A percentile compares a stretch with the other conserved stretches of the same genome.
These are phyloP conservation scores for Rhinogobius similis DNA, from an alignment of 2,113 vertebrate genomes.

Conservation along the genomic window DNA sequence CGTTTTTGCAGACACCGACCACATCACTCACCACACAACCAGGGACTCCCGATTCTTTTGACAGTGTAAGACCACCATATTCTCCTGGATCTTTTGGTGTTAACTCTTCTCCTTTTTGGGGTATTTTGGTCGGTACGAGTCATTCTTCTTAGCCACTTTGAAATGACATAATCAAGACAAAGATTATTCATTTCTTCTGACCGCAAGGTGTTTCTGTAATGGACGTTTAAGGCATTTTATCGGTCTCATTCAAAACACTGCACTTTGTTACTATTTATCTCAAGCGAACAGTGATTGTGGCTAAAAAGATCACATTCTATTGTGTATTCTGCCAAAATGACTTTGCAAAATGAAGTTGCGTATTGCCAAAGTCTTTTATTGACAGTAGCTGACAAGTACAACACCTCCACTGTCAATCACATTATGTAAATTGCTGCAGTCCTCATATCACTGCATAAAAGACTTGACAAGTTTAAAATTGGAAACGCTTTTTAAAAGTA, in stretches of 20 bases:
- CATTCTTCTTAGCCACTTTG: constrained; percentile 29
- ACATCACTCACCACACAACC: constrained; percentile 51
- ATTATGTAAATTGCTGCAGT: constrained; percentile 18
- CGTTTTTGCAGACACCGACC: constrained; percentile 72
- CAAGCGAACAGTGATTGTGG: not conserved
- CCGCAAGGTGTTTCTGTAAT: not conserved
- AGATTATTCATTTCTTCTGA: constrained; percentile 49
- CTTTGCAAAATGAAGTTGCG: not conserved
- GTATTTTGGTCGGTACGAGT: constrained; percentile 38
- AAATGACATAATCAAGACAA: constrained; percentile 44
- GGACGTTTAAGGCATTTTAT: too few species aligned
- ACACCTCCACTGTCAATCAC: constrained; percentile 30
- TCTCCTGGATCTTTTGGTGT: constrained; percentile 48
- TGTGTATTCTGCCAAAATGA: constrained; percentile 1
- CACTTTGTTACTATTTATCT: constrained; percentile 1
- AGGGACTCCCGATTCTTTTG: constrained; percentile 65
- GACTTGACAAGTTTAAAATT: constrained; percentile 35
- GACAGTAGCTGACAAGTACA: constrained; percentile 23
- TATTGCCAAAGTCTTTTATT: constrained; percentile 15
- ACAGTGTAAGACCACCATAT: constrained; percentile 73
- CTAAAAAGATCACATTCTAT: not conserved
- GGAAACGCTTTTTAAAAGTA: not conserved
- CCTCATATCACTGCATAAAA: constrained; percentile 12
- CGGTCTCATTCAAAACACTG: constrained; percentile 15
- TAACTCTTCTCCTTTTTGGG: constrained; percentile 50